Base-by-base conservation (phyloP, 2,113 vertebrate species). In the Corvus hawaiiensis region DNA sequence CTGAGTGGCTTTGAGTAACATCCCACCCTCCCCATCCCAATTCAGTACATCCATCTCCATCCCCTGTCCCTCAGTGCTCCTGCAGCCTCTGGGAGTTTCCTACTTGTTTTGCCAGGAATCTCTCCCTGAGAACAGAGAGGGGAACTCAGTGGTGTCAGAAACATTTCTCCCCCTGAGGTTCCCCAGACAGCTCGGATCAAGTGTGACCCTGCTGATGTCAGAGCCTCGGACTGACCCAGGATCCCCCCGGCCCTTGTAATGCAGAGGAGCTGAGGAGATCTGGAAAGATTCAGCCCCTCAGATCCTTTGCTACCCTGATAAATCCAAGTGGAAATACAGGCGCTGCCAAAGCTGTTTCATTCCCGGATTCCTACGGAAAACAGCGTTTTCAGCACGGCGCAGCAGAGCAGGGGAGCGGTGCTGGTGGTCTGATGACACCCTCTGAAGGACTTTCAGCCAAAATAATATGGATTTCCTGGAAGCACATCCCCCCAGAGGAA, bases 341-440 rank as follows among this genome's bases (percentile, higher is more conserved):
- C 0, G 1, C 85, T 88, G 94, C 95, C 95, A 93, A 46, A 79
- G 85, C 7, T 43, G 82, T 73, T 90, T 23, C 87, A 7, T 52
- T 93, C 81, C 95, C 1, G 0, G 77, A 66, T 88, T 83, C 71
- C 85, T 64, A 0, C 10, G 19, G 84, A 67, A 78, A 95, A 2
- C 30, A 51, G 43, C 2, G 1, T 43, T 67, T 55, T 19, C 89
- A 59, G 87, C 63, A 22, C 19, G 14, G 9, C 55, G 0, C 22
- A 26, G 74, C 63, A 15, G 30, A 66, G 3, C 56, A 33, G 18
- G 48, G 21, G 22, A 41, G 13, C 58, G 0, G 16, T n/a, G 88
- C 88, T 88, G 95, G 88, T 92, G 95, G 92, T 80, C 95, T 62
- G 71, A 2, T 41, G 94, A 62, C 90, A 41, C 58, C 43, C 78